These are phyloP conservation scores for Pygmarrhopalites habei DNA, from an alignment of 1,140 invertebrate genomes.

Conservation along the genomic window DNA sequence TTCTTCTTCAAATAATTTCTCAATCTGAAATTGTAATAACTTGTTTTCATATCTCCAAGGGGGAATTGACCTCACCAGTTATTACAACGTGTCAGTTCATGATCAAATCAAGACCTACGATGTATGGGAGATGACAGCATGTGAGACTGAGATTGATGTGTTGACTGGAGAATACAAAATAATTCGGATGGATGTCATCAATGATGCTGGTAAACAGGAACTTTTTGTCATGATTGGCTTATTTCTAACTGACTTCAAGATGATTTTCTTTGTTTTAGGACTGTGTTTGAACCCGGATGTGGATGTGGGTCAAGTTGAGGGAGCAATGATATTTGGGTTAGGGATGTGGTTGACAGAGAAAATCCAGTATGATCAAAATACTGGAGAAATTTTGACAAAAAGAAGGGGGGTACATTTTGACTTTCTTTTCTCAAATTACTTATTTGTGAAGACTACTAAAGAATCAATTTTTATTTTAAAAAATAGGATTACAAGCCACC, in stretches of 20 bases:
- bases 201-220: constrained; percentile 48
- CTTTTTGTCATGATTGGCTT: too few relatives aligned
- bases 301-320: constrained; percentile 60
- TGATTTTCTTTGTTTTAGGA: too few relatives aligned
- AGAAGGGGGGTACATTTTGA: constrained; percentile 32
- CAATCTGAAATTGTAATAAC: too few relatives aligned
- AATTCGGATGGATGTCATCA: constrained; percentile 45
- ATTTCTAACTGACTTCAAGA: too few relatives aligned
- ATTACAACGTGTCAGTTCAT: constrained; percentile 37
- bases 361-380: constrained; percentile 42
- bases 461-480: constrained; percentile 21
- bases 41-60: too few relatives aligned
- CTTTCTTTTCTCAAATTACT: neutral
- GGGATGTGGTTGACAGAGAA: constrained; percentile 50
- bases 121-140: constrained; percentile 54
- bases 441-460: neutral
- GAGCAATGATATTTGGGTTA: constrained; percentile 77
- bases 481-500: constrained; percentile 72
- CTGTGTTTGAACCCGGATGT: constrained; percentile 40
- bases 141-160: constrained; percentile 66
- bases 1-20: too few relatives aligned
- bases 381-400: constrained; percentile 31
- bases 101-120: constrained; percentile 45
- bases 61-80: constrained; percentile 57
- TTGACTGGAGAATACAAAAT: constrained; percentile 55